Percentiles rank a stretch among this genome's conserved stretches.
Conservation (phyloP, 2,797 vertebrate genomes). For the Buphagus erythrorhynchus region DNA sequence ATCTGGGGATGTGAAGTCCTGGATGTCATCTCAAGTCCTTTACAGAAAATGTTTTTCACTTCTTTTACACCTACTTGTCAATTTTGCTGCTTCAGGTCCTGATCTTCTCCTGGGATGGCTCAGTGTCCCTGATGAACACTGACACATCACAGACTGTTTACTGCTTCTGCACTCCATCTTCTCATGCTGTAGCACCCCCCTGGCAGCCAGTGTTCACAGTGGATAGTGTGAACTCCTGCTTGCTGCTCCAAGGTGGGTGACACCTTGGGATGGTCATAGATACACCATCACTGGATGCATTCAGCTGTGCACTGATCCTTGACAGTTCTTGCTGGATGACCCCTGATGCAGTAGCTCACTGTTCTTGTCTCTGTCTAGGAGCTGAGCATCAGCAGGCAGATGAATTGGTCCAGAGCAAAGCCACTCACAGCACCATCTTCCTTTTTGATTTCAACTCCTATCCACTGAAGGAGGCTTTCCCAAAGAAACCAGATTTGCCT, state of each 20-base stretch:
- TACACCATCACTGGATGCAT: background rate
- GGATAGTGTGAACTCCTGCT: slow-evolving; percentile 23
- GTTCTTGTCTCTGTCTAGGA: background rate
- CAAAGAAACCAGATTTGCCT: background rate
- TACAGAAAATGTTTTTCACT: background rate
- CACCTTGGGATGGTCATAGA: background rate
- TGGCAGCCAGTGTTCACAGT: slow-evolving; percentile 76
- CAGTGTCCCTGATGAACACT: slow-evolving; percentile 69
- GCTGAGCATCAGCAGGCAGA: background rate
- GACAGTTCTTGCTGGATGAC: background rate
- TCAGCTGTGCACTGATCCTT: background rate
- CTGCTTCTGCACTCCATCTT: slow-evolving; percentile 53
- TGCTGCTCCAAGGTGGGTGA: slow-evolving; percentile 72
- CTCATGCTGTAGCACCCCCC: background rate
- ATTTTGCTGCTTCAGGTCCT: slow-evolving; percentile 67
- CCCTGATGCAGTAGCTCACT: background rate
- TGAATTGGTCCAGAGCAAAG: background rate
- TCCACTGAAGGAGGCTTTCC: slow-evolving; percentile 39
- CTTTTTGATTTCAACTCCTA: slow-evolving; percentile 69
- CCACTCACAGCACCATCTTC: slow-evolving; percentile 50
- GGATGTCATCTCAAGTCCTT: background rate
- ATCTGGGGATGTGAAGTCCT: background rate
- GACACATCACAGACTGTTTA: slow-evolving; percentile 38
- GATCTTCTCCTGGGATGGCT: slow-evolving; percentile 63
- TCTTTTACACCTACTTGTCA: background rate